These are phyloP conservation scores for Eleutherodactylus coqui DNA, from an alignment of 2,797 vertebrate species.

Conservation along the genomic window DNA sequence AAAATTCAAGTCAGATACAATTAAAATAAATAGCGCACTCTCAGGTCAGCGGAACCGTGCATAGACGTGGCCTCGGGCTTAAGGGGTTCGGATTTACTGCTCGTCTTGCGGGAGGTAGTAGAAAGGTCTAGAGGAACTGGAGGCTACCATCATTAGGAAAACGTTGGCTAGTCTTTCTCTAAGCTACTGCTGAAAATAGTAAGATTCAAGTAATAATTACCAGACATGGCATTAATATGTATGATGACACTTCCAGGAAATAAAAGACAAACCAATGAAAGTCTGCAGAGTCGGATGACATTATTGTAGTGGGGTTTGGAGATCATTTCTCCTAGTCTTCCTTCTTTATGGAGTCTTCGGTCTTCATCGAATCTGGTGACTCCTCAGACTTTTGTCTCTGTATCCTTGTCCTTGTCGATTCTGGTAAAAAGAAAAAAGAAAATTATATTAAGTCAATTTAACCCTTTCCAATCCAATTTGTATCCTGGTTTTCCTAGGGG, in stretches of 20 bases:
- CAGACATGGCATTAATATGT: neutral
- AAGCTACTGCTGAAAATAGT: neutral
- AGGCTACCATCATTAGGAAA: neutral
- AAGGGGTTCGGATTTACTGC: too few species aligned
- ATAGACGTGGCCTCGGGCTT: neutral
- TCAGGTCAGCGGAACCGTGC: neutral
- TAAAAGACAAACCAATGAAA: neutral
- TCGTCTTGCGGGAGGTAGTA: neutral
- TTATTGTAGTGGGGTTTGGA: neutral
- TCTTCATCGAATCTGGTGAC: conserved; percentile 78
- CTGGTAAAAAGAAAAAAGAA: conserved; percentile 70
- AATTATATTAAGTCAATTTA: too few species aligned
- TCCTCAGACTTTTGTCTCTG: conserved; percentile 96
- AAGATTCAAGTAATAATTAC: neutral
- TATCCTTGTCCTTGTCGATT: conserved; percentile 91
- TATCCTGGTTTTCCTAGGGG: too few species aligned
- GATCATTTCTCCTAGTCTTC: conserved; percentile 73
- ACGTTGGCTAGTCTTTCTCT: neutral
- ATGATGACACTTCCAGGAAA: neutral
- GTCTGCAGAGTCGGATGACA: neutral
- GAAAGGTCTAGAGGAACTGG: neutral
- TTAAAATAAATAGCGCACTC: conserved; percentile 52
- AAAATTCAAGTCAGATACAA: conserved; percentile 40
- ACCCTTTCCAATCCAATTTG: too few species aligned
- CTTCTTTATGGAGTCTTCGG: conserved; percentile 77